A percentile compares a stretch with the other conserved stretches of the same genome.
Evolutionary conservation across 2,113 vertebrate genomes (phyloP).

Genomic region (Scatophagus argus): DNA sequence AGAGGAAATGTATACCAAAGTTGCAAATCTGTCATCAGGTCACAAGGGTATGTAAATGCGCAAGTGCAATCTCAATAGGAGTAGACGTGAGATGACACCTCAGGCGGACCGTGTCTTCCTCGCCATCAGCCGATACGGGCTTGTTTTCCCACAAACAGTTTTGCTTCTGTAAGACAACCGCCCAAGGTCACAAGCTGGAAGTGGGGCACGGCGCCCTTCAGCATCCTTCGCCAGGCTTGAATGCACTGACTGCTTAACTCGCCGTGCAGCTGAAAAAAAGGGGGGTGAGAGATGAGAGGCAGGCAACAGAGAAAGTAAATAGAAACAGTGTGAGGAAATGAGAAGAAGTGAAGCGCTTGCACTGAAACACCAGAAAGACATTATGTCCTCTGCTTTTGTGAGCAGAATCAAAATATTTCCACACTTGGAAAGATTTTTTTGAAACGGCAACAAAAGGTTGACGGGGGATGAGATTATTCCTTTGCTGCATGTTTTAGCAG

Average conservation of each 20-base stretch:
- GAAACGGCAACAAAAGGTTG: constrained; percentile 35
- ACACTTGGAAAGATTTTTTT: not conserved
- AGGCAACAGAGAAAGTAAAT: constrained; percentile 8
- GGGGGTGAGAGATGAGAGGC: not conserved
- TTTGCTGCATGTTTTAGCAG: constrained; percentile 22
- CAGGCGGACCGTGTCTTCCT: constrained; percentile 9
- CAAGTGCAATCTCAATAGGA: not conserved
- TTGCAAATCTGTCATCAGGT: constrained; percentile 35
- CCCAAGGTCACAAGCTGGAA: constrained; percentile 57
- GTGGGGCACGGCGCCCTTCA: constrained; percentile 29
- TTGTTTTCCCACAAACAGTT: constrained; percentile 49
- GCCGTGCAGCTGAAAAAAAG: not conserved
- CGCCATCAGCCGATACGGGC: not conserved
- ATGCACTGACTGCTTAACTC: not conserved
- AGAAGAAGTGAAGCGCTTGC: constrained; percentile 1
- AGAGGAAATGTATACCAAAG: constrained; percentile 40
- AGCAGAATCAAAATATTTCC: constrained; percentile 15
- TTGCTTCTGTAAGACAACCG: constrained; percentile 13
- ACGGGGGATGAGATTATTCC: not conserved
- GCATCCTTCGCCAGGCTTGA: constrained; percentile 25
- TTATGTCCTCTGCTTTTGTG: not conserved
- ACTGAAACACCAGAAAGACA: constrained; percentile 1
- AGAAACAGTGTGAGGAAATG: constrained; percentile 3
- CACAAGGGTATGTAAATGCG: constrained; percentile 43
- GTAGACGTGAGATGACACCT: constrained; percentile 16